These are phyloP conservation scores for Adrianichthys oophorus DNA, from an alignment of 2,797 vertebrate species.

Conservation along the genomic window DNA sequence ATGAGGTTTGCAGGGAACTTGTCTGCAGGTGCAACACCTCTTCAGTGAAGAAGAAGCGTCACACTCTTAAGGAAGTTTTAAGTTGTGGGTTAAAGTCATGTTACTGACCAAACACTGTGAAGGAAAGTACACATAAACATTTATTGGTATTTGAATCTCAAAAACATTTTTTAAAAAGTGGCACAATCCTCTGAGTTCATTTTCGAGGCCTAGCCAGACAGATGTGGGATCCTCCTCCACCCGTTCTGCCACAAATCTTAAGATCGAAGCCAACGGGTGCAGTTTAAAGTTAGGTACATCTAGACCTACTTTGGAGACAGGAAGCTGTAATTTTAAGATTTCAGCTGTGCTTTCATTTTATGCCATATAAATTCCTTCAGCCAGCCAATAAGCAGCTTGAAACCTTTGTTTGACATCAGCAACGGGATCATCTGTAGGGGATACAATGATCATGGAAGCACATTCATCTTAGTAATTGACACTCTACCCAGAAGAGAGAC, in stretches of 20 bases:
- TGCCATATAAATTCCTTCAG: background rate
- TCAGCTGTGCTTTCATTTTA: background rate
- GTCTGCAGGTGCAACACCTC: constrained; percentile 60
- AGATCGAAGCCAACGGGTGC: background rate
- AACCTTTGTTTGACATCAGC: background rate
- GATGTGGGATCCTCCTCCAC: no score
- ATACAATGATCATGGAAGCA: background rate
- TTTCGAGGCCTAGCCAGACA: no score
- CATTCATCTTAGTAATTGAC: background rate
- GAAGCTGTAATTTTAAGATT: background rate
- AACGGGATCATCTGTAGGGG: background rate
- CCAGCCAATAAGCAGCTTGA: background rate
- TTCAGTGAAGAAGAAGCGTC: constrained; percentile 31
- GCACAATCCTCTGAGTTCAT: no score
- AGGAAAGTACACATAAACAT: no score
- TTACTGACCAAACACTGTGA: no score
- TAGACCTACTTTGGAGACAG: background rate
- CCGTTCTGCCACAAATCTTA: background rate
- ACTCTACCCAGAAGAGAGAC: no score
- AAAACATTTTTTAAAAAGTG: no score
- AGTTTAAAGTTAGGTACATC: background rate
- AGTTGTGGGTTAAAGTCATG: background rate
- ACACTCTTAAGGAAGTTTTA: background rate
- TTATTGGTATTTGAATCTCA: no score
- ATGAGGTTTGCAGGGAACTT: constrained; percentile 19